phyloP scores from a whole-genome alignment of 2,888 invertebrate genomes.

The Epinotia nisella region DNA sequence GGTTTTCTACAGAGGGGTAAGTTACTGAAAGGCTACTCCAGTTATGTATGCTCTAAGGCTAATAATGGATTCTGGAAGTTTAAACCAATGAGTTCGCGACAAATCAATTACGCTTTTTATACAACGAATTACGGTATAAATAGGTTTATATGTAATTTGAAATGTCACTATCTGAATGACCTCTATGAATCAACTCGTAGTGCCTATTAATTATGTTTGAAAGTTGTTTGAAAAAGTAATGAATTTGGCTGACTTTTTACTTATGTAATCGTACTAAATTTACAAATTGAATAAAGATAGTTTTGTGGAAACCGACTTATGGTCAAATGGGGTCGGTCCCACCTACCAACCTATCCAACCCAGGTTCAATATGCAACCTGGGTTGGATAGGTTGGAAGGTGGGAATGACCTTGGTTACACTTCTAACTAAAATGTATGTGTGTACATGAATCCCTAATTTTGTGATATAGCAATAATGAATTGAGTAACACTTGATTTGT shows the following conservation, averaged over 20 bases:
- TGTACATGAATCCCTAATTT: neutral
- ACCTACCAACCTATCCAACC: too few species aligned
- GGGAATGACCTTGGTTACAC: too few species aligned
- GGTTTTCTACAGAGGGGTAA: too few species aligned
- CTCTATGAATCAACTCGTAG: neutral
- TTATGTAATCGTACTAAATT: too few species aligned
- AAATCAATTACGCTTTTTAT: slow-evolving; percentile 7
- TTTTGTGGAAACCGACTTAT: neutral
- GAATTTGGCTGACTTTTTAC: too few species aligned
- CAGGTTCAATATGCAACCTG: too few species aligned
- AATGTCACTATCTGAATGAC: neutral
- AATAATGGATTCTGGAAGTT: neutral
- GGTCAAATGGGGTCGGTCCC: neutral
- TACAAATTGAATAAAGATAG: neutral
- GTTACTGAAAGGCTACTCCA: too few species aligned
- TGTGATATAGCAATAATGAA: slow-evolving; percentile 38
- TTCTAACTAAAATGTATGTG: neutral
- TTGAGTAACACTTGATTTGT: slow-evolving; percentile 15
- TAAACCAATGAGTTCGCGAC: neutral
- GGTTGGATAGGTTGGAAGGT: too few species aligned
- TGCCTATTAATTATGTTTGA: too few species aligned
- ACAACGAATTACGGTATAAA: neutral
- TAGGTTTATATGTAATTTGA: neutral
- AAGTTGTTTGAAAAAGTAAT: too few species aligned
- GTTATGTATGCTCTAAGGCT: too few species aligned